Percentiles rank a stretch among this genome's conserved stretches.
Conservation (phyloP, 2,888 invertebrate genomes). For the Drepanosiphum platanoidis region DNA sequence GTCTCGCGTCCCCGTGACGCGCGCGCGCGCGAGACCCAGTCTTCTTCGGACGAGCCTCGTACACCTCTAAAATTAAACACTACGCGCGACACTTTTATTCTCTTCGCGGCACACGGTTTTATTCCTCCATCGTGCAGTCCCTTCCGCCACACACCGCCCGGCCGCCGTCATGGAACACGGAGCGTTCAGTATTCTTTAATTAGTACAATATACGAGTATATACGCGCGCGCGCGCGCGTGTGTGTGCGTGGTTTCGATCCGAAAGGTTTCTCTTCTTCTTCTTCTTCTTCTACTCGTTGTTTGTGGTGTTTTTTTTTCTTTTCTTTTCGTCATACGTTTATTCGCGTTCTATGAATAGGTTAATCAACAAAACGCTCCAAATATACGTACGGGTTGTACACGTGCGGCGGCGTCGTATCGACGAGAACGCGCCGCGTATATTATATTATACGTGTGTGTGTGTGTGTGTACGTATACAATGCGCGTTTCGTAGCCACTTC, state of each 20-base stretch:
- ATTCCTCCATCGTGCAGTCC: too few species aligned
- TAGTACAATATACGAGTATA: too few species aligned
- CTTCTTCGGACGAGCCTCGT: not conserved
- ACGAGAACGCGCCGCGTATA: too few species aligned
- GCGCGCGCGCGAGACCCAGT: not conserved
- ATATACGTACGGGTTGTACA: not conserved
- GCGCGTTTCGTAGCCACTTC: not conserved
- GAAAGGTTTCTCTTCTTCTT: too few species aligned
- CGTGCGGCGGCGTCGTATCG: not conserved
- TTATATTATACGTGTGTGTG: too few species aligned
- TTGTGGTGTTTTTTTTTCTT: not conserved
- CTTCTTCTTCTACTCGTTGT: too few species aligned
- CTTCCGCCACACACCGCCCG: too few species aligned
- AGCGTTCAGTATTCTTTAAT: not conserved
- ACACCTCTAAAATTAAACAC: conserved; percentile 19
- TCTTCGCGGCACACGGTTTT: not conserved
- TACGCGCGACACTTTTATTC: not conserved
- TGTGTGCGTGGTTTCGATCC: not conserved
- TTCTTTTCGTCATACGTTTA: not conserved
- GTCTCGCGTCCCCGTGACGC: not conserved
- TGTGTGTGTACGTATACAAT: not conserved
- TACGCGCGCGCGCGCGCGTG: too few species aligned
- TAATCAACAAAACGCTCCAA: not conserved
- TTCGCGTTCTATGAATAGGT: not conserved
- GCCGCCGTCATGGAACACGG: not conserved